Percentiles rank a stretch among this genome's conserved stretches.
Evolutionary conservation across 2,113 vertebrate species (phyloP).

Genomic region (Anthoscopus minutus): DNA sequence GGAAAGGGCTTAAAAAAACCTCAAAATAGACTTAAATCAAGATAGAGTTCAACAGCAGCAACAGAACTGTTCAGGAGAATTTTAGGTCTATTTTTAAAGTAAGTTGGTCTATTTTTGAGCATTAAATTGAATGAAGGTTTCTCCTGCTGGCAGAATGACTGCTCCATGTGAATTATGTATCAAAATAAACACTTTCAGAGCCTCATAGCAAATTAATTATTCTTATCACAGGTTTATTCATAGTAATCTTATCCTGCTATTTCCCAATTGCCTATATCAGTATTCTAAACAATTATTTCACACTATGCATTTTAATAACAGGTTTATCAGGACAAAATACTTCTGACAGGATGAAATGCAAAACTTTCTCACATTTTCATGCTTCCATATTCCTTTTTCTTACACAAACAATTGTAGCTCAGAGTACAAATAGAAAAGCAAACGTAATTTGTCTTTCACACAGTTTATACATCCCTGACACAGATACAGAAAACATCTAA

Average conservation of each 20-base stretch:
- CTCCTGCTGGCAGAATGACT: background rate
- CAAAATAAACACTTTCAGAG: background rate
- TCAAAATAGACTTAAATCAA: background rate
- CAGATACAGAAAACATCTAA: background rate
- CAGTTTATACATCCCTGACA: background rate
- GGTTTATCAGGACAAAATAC: background rate
- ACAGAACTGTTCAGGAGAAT: background rate
- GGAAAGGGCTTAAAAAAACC: background rate
- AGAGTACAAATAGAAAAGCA: background rate
- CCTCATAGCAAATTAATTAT: background rate
- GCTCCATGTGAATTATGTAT: background rate
- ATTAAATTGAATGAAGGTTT: background rate
- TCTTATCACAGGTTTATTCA: background rate
- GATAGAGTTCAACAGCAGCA: background rate
- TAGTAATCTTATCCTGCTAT: background rate
- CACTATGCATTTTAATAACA: background rate
- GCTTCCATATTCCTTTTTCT: background rate
- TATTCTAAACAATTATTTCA: background rate
- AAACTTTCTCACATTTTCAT: background rate
- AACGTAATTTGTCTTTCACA: background rate
- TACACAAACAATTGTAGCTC: background rate
- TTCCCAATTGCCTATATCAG: background rate
- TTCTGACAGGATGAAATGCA: fast-evolving
- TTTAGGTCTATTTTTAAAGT: background rate
- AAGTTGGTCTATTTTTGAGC: background rate